Base-by-base conservation (phyloP, 1,140 invertebrate genomes). In the Cylas formicarius region DNA sequence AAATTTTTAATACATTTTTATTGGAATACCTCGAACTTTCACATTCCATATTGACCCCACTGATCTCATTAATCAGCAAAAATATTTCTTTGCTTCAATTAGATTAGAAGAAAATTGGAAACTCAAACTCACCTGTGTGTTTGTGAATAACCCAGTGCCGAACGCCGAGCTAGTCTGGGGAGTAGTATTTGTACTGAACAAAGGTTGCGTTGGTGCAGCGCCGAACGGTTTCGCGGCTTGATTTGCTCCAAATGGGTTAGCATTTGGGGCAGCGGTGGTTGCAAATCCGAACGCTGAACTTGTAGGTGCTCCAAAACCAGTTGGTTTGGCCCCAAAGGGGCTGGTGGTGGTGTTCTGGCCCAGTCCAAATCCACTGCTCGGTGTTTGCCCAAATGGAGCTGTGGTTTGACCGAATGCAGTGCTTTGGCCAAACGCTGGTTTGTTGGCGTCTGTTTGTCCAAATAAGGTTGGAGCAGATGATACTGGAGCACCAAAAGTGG, bases 171-270 rank as follows among this genome's bases (percentile, higher is more conserved):
- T 51, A 36, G 14, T 39, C 72, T 65, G 10, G 70, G 9, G 69
- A 26, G 57, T 50, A 2, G 59, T 13, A 53, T 51, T 42, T 65
- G 67, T 9, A 10, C 73, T 74, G 65, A 80, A 79, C 2, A 78
- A 50, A 17, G 60, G 45, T 22, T 47, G 58, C 18, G 65, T 61
- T 20, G 42, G 57, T 26, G 33, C 62, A 10, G 60, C 50, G n/a
- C 71, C 70, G 44, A 73, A 72, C 6, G 69, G 55, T 48, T 58
- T 56, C 2, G 37, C 38, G 14, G 44, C 27, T 28, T 56, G 37
- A 45, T 43, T 45, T 29, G 54, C 37, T 13, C 55, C 55, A 44
- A 59, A 57, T 8, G 53, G 50, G 28, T 53, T 57, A 4, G 50
- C 40, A 23, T 49, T 46, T 31, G 44, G 43, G 2, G 58, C 50